These are phyloP conservation scores for Plodia interpunctella DNA, from an alignment of 1,140 invertebrate species.

Conservation along the genomic window DNA sequence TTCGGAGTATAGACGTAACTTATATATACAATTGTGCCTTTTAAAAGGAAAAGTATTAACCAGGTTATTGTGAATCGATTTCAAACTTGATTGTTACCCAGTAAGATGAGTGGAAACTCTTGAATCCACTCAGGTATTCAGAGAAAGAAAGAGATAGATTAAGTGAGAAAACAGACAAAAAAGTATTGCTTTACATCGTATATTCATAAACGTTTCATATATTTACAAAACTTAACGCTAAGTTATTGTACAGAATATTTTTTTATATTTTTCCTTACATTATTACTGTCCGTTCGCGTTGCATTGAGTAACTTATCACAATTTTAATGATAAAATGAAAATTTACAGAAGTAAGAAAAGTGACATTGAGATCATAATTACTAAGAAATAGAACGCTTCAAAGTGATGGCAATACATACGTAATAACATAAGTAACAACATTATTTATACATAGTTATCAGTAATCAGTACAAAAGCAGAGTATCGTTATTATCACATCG, in stretches of 20 bases:
- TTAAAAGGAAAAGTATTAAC: too few species aligned
- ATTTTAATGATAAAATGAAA: slow-evolving; percentile 30
- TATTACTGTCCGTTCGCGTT: slow-evolving; percentile 69
- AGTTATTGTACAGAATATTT: slow-evolving; percentile 39
- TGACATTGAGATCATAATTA: slow-evolving; percentile 6
- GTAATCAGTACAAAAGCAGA: neutral
- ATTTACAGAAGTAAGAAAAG: slow-evolving; percentile 9
- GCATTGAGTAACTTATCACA: slow-evolving; percentile 41
- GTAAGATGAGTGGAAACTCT: too few species aligned
- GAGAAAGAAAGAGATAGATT: too few species aligned
- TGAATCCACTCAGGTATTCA: too few species aligned
- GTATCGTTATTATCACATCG: neutral
- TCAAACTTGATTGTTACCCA: too few species aligned
- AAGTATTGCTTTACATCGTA: slow-evolving; percentile 51
- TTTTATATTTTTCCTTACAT: slow-evolving; percentile 55
- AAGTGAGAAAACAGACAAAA: neutral
- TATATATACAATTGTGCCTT: too few species aligned
- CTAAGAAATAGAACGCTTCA: neutral
- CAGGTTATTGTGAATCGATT: too few species aligned
- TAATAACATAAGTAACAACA: neutral
- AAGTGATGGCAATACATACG: neutral
- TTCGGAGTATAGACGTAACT: too few species aligned
- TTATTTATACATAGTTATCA: neutral
- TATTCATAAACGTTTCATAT: slow-evolving; percentile 53
- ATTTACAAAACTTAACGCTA: slow-evolving; percentile 69